Evolutionary conservation across 1,140 invertebrate genomes (phyloP).

Genomic region (Calycopis cecrops): DNA sequence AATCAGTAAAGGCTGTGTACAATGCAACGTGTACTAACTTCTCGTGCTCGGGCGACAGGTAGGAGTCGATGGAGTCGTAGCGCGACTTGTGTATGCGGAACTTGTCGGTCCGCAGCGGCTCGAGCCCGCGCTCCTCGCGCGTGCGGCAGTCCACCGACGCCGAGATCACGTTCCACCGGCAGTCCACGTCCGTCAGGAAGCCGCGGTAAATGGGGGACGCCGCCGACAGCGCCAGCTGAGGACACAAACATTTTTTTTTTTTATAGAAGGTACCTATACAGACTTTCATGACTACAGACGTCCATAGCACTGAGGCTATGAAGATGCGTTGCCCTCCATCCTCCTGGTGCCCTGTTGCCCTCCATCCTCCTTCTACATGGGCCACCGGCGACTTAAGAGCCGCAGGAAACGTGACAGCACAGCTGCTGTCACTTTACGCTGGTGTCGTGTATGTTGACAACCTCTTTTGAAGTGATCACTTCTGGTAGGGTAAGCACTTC

Average conservation of each 20-base stretch:
- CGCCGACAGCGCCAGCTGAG: slow-evolving; percentile 93
- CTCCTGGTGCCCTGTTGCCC: too few species aligned
- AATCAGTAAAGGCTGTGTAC: too few species aligned
- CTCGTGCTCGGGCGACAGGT: slow-evolving; percentile 91
- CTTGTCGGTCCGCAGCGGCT: slow-evolving; percentile 82
- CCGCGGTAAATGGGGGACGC: slow-evolving; percentile 96
- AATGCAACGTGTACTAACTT: too few species aligned
- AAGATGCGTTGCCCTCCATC: too few species aligned
- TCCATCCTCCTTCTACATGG: too few species aligned
- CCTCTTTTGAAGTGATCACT: too few species aligned
- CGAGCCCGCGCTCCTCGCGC: slow-evolving; percentile 91
- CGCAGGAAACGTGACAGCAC: too few species aligned
- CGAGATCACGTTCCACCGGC: slow-evolving; percentile 97
- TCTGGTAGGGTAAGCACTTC: too few species aligned
- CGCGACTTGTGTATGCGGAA: slow-evolving; percentile 96
- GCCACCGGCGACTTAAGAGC: too few species aligned
- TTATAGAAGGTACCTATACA: too few species aligned
- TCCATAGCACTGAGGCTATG: neutral
- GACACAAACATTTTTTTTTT: neutral
- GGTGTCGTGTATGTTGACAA: too few species aligned
- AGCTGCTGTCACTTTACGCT: too few species aligned
- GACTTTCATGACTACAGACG: neutral
- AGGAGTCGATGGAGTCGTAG: slow-evolving; percentile 98
- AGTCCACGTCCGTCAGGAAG: slow-evolving; percentile 95
- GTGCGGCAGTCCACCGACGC: slow-evolving; percentile 97